phyloP scores from a whole-genome alignment of 2,888 invertebrate species.

The Apamea epomidion region DNA sequence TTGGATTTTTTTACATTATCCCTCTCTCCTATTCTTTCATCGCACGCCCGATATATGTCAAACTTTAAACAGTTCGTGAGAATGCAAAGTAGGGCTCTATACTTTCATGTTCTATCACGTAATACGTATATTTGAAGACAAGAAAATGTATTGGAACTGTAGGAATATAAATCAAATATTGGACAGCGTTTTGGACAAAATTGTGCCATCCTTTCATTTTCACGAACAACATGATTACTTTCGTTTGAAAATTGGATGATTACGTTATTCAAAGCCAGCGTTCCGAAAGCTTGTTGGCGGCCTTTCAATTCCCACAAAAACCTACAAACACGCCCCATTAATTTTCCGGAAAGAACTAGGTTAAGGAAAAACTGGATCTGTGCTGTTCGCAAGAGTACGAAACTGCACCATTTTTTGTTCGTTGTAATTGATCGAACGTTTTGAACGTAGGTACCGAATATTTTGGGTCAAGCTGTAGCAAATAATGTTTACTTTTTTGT shows the following conservation, averaged over 20 bases:
- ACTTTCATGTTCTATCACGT: slow-evolving; percentile 61
- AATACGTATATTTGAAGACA: slow-evolving; percentile 29
- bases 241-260: slow-evolving; percentile 58
- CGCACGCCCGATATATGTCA: slow-evolving; percentile 52
- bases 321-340: slow-evolving; percentile 65
- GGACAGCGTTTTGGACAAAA: slow-evolving; percentile 31
- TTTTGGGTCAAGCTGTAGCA: background rate
- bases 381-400: slow-evolving; percentile 27
- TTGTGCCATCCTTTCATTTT: slow-evolving; percentile 48
- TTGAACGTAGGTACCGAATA: background rate
- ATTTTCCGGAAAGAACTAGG: slow-evolving; percentile 60
- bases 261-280: slow-evolving; percentile 57
- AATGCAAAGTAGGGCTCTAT: slow-evolving; percentile 68
- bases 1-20: slow-evolving; percentile 59
- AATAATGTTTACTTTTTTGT: background rate
- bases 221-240: slow-evolving; percentile 52
- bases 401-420: slow-evolving; percentile 52
- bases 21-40: slow-evolving; percentile 46
- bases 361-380: slow-evolving; percentile 58
- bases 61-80: slow-evolving; percentile 66
- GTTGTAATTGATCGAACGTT: slow-evolving; percentile 39
- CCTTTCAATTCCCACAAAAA: slow-evolving; percentile 62
- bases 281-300: slow-evolving; percentile 56
- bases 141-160: slow-evolving; percentile 15
- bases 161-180: slow-evolving; percentile 45